Evolutionary conservation across 23 tunicate species (phyloP).

Genomic region (Halocynthia aurantium): DNA sequence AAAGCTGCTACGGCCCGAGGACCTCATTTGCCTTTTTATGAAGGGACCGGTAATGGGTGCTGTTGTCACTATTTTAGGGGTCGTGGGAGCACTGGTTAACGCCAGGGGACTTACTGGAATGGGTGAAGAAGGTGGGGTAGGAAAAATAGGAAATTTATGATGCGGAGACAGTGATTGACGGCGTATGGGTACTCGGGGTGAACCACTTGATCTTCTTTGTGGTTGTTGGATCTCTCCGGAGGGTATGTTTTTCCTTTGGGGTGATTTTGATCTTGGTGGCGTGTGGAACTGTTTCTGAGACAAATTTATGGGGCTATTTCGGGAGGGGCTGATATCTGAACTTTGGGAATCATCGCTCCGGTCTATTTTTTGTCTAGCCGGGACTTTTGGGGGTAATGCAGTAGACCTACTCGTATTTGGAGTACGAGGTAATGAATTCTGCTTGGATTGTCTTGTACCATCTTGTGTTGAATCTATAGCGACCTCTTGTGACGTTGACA

Average conservation of each 20-base stretch:
- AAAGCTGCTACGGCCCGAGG: background rate
- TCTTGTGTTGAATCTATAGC: background rate
- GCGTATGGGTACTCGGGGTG: background rate
- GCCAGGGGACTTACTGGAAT: too few relatives aligned
- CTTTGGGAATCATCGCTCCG: constrained; percentile 6
- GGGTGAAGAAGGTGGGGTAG: too few relatives aligned
- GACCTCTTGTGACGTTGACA: background rate
- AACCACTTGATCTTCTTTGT: background rate
- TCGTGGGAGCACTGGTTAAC: too few relatives aligned
- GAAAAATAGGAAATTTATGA: too few relatives aligned
- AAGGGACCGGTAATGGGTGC: too few relatives aligned
- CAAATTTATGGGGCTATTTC: background rate
- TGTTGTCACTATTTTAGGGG: too few relatives aligned
- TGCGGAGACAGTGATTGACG: background rate
- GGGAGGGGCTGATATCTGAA: background rate
- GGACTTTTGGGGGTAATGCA: background rate
- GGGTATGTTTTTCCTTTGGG: background rate
- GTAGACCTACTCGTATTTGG: background rate
- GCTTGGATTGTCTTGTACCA: background rate
- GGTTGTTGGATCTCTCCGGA: background rate
- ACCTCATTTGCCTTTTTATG: background rate
- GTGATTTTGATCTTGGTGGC: too few relatives aligned
- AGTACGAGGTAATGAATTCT: background rate
- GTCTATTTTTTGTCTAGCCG: background rate
- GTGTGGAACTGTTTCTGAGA: too few relatives aligned